Percentiles rank a stretch among this genome's conserved stretches.
phyloP scores from a whole-genome alignment of 2,113 vertebrate species.

The Crocuta crocuta region DNA sequence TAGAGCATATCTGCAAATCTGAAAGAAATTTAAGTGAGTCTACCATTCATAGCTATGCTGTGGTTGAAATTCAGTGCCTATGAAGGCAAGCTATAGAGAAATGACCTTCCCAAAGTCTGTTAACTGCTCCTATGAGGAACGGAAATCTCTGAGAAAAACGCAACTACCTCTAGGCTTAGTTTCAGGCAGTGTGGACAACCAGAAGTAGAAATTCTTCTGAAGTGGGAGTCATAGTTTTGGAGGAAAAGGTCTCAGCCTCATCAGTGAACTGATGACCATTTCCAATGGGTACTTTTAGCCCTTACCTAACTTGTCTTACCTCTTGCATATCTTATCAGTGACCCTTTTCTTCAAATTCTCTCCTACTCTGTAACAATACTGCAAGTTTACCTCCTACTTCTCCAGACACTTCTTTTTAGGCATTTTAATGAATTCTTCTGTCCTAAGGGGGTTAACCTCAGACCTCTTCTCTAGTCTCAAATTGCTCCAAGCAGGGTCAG shows the following conservation, averaged over 20 bases:
- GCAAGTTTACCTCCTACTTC: not conserved
- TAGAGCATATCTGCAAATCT: not conserved
- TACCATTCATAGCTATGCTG: not conserved
- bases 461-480: not conserved
- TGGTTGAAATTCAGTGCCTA: constrained; percentile 1
- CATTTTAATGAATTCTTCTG: not conserved
- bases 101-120: not conserved
- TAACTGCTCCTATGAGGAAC: not conserved
- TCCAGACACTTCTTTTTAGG: not conserved
- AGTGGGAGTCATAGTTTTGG: not conserved
- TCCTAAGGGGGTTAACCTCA: not conserved
- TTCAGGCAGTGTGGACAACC: not conserved
- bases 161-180: not conserved
- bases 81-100: not conserved
- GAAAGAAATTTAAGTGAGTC: constrained; percentile 32
- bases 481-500: not conserved
- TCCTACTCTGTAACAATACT: not conserved
- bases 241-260: not conserved
- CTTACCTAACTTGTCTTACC: not conserved
- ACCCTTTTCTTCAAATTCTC: not conserved
- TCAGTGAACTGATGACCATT: not conserved
- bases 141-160: not conserved
- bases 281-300: not conserved
- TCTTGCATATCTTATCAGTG: not conserved
- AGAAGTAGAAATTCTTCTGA: not conserved